A percentile compares a stretch with the other conserved stretches of the same genome.
Conservation (phyloP, 2,797 vertebrate species). For the Melanotaenia nigrans region DNA sequence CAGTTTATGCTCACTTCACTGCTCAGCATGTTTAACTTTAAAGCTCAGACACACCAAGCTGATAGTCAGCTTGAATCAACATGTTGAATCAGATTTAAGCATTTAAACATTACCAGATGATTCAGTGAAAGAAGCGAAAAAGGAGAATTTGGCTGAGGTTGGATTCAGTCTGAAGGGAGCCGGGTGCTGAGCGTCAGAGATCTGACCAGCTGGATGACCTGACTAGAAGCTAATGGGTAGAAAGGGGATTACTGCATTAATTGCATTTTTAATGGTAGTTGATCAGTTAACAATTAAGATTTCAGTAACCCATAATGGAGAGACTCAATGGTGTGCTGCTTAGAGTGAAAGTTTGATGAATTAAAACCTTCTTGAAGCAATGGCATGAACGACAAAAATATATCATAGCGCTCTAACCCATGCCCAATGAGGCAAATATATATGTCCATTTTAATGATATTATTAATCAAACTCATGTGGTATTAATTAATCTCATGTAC, state of each 20-base stretch:
- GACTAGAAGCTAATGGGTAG: background rate
- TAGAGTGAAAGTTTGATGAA: background rate
- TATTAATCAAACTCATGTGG: conserved; percentile 12
- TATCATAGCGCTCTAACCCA: background rate
- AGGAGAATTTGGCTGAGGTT: background rate
- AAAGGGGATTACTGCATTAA: background rate
- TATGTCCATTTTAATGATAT: conserved; percentile 8
- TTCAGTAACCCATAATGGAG: background rate
- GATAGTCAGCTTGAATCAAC: background rate
- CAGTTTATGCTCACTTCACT: background rate
- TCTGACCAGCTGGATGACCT: background rate
- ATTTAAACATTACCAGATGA: background rate
- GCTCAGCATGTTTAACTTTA: background rate
- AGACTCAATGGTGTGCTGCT: background rate
- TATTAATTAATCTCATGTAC: conserved; percentile 8
- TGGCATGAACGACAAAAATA: conserved; percentile 1
- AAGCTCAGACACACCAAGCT: background rate
- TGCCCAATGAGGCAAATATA: conserved; percentile 6
- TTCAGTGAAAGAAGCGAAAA: background rate
- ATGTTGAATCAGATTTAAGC: background rate
- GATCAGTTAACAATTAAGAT: background rate
- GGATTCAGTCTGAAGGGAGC: background rate
- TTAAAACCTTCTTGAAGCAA: conserved; percentile 3
- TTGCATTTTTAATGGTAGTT: too few relatives aligned
- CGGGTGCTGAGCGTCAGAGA: background rate